These are phyloP conservation scores for Platyura marginata DNA, from an alignment of 1,140 invertebrate genomes.

Conservation along the genomic window DNA sequence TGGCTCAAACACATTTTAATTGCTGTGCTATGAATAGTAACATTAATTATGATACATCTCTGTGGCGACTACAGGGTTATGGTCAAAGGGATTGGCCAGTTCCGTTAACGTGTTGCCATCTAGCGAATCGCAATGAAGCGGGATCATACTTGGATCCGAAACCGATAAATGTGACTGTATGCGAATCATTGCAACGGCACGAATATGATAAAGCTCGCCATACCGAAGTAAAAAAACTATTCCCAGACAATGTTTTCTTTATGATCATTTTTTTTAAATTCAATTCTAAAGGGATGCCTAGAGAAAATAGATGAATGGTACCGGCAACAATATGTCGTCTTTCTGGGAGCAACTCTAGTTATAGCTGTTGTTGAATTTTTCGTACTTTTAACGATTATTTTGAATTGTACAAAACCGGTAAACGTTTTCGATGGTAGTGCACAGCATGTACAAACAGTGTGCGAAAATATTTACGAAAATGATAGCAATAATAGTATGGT, in stretches of 20 bases:
- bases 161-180: slow-evolving; percentile 46
- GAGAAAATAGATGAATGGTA: slow-evolving; percentile 56
- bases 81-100: slow-evolving; percentile 50
- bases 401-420: slow-evolving; percentile 37
- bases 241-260: background rate
- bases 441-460: slow-evolving; percentile 6
- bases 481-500: slow-evolving; percentile 8
- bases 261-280: slow-evolving; percentile 15
- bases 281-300: slow-evolving; percentile 54
- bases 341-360: slow-evolving; percentile 42
- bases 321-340: slow-evolving; percentile 49
- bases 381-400: slow-evolving; percentile 43
- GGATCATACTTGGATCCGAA: slow-evolving; percentile 55
- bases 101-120: slow-evolving; percentile 58
- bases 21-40: slow-evolving; percentile 69
- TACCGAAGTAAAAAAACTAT: slow-evolving; percentile 15
- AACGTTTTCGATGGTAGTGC: background rate
- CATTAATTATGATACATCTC: slow-evolving; percentile 62
- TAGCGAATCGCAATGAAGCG: slow-evolving; percentile 36
- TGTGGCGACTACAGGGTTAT: slow-evolving; percentile 56
- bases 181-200: slow-evolving; percentile 43
- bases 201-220: slow-evolving; percentile 40
- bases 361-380: slow-evolving; percentile 48
- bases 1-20: slow-evolving; percentile 54
- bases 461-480: slow-evolving; percentile 17